These are phyloP conservation scores for Tyto alba DNA, from an alignment of 2,113 vertebrate genomes.

Conservation along the genomic window DNA sequence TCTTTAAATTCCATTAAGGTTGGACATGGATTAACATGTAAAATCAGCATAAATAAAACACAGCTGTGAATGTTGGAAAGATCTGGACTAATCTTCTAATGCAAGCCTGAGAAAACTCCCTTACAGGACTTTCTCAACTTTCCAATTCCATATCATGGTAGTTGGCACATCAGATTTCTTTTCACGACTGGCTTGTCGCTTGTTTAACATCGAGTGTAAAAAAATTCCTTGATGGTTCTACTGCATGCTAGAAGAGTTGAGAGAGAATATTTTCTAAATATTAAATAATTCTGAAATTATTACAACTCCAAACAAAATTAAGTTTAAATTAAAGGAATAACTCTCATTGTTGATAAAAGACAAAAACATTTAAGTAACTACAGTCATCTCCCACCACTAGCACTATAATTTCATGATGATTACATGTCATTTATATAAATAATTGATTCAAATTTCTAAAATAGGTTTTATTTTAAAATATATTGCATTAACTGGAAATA, in stretches of 20 bases:
- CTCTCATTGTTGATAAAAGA: not conserved
- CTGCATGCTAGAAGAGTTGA: not conserved
- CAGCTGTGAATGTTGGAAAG: not conserved
- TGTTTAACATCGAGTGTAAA: not conserved
- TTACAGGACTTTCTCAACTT: not conserved
- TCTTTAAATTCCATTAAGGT: not conserved
- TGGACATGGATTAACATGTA: not conserved
- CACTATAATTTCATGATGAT: not conserved
- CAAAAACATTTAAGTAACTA: not conserved
- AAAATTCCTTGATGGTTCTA: not conserved
- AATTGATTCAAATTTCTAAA: not conserved
- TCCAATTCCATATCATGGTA: not conserved
- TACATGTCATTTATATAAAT: not conserved
- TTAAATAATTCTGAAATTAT: not conserved
- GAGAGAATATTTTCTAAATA: not conserved
- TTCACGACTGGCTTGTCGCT: not conserved
- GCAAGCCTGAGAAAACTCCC: not conserved
- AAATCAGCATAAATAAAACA: not conserved
- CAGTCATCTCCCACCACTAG: not conserved
- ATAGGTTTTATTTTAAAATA: not conserved
- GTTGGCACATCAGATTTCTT: not conserved
- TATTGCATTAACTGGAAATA: not conserved
- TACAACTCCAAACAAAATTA: not conserved
- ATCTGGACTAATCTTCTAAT: not conserved
- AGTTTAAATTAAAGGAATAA: not conserved